Evolutionary conservation across 2,888 invertebrate genomes (phyloP).

Genomic region (Conus canariensis): DNA sequence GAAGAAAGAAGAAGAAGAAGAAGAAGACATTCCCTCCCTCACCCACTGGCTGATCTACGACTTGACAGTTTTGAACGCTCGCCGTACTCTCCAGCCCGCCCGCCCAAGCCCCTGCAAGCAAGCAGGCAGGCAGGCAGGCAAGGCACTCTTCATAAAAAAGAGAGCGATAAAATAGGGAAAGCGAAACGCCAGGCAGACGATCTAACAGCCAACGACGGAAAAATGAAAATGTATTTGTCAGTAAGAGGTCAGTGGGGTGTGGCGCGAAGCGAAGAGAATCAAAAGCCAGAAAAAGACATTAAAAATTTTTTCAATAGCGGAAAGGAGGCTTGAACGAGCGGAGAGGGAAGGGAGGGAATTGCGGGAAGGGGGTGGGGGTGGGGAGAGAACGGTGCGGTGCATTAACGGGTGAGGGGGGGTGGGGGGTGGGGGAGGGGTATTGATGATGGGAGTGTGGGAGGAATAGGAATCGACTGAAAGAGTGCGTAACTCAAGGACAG

Average conservation of each 20-base stretch:
- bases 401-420: too few relatives aligned
- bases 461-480: too few relatives aligned
- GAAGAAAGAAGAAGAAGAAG: neutral
- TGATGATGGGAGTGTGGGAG: too few relatives aligned
- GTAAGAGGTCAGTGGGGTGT: conserved; percentile 18
- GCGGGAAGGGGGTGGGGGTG: neutral
- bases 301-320: neutral
- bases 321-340: neutral
- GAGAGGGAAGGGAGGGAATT: neutral
- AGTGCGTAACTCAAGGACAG: too few relatives aligned
- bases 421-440: neutral
- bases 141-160: conserved; percentile 28
- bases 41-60: conserved; percentile 27
- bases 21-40: neutral
- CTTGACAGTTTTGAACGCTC: conserved; percentile 14
- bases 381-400: neutral
- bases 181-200: conserved; percentile 24
- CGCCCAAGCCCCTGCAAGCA: too few relatives aligned
- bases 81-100: neutral
- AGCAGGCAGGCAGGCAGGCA: neutral
- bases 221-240: conserved; percentile 34
- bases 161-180: conserved; percentile 28
- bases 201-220: conserved; percentile 19
- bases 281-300: conserved; percentile 10
- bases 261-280: neutral